Conservation (phyloP, 2,797 vertebrate species). For the Characodon lateralis region DNA sequence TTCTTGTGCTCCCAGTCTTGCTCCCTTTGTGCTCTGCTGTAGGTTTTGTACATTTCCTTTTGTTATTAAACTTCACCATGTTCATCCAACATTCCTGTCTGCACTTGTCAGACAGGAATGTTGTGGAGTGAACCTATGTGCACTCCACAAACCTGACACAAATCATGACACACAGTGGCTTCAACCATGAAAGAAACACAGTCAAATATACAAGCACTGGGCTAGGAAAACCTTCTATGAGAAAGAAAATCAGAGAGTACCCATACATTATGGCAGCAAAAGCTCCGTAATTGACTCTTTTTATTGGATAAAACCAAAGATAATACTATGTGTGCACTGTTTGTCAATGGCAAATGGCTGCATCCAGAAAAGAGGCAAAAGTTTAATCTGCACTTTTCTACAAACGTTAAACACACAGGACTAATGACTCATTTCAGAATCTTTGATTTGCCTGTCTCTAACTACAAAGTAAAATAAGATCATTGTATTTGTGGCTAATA, state of each 20-base stretch:
- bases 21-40: no score
- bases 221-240: not conserved
- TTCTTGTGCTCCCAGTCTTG: no score
- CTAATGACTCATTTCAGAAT: not conserved
- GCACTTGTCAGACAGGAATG: no score
- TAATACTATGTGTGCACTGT: no score
- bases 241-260: not conserved
- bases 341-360: not conserved
- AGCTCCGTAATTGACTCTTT: no score
- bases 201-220: not conserved
- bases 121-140: no score
- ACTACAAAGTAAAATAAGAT: not conserved
- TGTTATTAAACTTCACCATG: no score
- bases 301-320: not conserved
- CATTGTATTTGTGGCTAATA: slow-evolving; percentile 4
- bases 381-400: not conserved
- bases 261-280: no score
- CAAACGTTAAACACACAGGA: not conserved
- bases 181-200: not conserved
- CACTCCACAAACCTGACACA: no score
- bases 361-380: not conserved
- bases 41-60: no score
- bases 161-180: no score
- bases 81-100: no score
- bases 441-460: not conserved